Conservation (phyloP, 1,140 invertebrate genomes). For the Cyclina sinensis region DNA sequence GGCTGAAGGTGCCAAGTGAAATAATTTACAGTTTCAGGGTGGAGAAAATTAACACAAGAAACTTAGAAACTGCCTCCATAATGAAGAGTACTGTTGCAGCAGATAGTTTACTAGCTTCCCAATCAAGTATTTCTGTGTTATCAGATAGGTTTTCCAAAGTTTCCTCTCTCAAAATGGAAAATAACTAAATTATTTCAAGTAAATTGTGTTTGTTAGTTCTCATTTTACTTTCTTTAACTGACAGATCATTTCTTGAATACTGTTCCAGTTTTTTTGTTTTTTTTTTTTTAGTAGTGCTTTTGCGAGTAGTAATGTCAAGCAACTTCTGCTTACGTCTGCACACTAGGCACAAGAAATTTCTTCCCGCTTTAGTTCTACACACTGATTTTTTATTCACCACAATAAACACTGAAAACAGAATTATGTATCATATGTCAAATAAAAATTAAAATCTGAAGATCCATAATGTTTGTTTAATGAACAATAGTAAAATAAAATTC, state of each 20-base stretch:
- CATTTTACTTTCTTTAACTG: background rate
- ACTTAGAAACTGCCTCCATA: slow-evolving; percentile 21
- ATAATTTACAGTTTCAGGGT: slow-evolving; percentile 70
- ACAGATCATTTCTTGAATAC: no score
- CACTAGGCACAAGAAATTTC: no score
- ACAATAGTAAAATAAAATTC: slow-evolving; percentile 58
- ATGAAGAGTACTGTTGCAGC: slow-evolving; percentile 37
- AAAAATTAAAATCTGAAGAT: slow-evolving; percentile 13
- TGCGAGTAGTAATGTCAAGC: no score
- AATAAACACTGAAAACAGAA: no score
- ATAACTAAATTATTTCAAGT: slow-evolving; percentile 19
- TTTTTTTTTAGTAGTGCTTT: no score
- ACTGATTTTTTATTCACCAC: no score
- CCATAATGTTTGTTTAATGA: slow-evolving; percentile 54
- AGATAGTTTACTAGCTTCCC: background rate
- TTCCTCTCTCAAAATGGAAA: slow-evolving; percentile 14
- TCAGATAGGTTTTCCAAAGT: background rate
- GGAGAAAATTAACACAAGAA: slow-evolving; percentile 51
- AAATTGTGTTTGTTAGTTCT: slow-evolving; percentile 6
- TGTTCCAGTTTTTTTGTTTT: no score
- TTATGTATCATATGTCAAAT: slow-evolving; percentile 9
- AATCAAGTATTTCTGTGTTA: background rate
- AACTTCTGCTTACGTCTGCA: no score
- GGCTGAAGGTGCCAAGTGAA: slow-evolving; percentile 69
- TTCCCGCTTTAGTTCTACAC: no score